Evolutionary conservation across 2,888 invertebrate species (phyloP).

Genomic region (Drosophila neonasuta): DNA sequence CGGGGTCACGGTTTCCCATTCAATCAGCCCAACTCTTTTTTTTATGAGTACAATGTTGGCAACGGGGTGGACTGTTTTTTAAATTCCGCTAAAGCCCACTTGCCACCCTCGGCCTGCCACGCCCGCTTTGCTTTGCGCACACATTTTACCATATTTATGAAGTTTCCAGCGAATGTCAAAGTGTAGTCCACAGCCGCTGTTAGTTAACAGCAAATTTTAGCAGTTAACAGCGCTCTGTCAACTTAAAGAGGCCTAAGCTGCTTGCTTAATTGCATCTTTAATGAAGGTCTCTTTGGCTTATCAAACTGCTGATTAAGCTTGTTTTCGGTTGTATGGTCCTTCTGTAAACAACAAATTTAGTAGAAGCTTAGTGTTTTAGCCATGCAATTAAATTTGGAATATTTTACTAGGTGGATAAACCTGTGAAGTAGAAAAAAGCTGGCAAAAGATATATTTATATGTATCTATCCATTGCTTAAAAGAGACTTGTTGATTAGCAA

Average conservation of each 20-base stretch:
- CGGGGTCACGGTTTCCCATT: conserved; percentile 9
- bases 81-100: conserved; percentile 19
- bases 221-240: conserved; percentile 14
- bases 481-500: conserved; percentile 41
- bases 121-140: conserved; percentile 34
- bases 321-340: conserved; percentile 36
- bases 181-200: conserved; percentile 23
- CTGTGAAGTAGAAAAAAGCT: background rate
- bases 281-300: conserved; percentile 28
- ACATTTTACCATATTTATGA: conserved; percentile 51
- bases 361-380: background rate
- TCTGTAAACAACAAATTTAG: conserved; percentile 37
- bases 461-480: background rate
- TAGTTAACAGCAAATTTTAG: conserved; percentile 10
- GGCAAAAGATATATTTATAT: background rate
- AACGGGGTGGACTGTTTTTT: conserved; percentile 30
- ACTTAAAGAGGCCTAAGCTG: conserved; percentile 36
- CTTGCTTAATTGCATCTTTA: conserved; percentile 44
- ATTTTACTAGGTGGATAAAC: background rate
- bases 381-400: background rate
- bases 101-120: conserved; percentile 19
- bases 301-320: conserved; percentile 51
- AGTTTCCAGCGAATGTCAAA: conserved; percentile 55
- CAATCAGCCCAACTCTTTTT: conserved; percentile 3
- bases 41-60: conserved; percentile 23